Evolutionary conservation across 2,113 vertebrate species (phyloP), one percentile per base, ranked within the genome.

Genomic region (Eulemur macaco): DNA sequence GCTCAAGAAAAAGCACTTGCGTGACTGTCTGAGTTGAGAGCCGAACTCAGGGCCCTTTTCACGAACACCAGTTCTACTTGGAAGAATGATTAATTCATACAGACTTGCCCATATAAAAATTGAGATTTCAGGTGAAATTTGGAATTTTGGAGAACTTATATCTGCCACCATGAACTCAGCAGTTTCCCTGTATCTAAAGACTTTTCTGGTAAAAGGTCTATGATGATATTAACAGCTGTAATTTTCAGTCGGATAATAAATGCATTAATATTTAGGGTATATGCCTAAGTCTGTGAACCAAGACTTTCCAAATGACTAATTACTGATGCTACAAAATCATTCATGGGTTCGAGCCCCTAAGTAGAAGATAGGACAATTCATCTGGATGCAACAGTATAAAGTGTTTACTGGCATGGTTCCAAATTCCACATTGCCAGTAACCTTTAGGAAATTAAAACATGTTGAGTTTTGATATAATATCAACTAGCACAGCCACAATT

Each of bases 121-220:
- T 71, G 23, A 94, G 21, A 86, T 92, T 93, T 77, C 39, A 86
- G 47, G 31, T 86, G 15, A 77, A 90, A 87, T 86, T 91, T 77
- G 69, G 54, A 74, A 56, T 83, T 80, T 93, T 92, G 54, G 18
- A 74, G 27, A 86, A 82, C 13, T 47, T 76, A 1, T 78, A 68
- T 20, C 5, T 86, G 3, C 11, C 47, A 63, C 3, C 15, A 73
- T 87, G 37, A 82, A 4, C 5, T 92, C 1, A 11, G n/a, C 25
- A 66, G 11, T 31, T 77, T 83, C 23, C 25, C 6, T 86, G 20
- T 76, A 66, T 37, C 50, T 93, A 71, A 91, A 81, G 25, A 68
- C 1, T 54, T 91, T 88, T 77, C 54, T 81, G 56, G 66, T 39
- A 71, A 77, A 52, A 91, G 66, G 71, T 71, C 15, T 47, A 6